Evolutionary conservation across 2,113 vertebrate species (phyloP), one percentile per base, ranked within the genome.

Genomic region (Hippocampus comes): DNA sequence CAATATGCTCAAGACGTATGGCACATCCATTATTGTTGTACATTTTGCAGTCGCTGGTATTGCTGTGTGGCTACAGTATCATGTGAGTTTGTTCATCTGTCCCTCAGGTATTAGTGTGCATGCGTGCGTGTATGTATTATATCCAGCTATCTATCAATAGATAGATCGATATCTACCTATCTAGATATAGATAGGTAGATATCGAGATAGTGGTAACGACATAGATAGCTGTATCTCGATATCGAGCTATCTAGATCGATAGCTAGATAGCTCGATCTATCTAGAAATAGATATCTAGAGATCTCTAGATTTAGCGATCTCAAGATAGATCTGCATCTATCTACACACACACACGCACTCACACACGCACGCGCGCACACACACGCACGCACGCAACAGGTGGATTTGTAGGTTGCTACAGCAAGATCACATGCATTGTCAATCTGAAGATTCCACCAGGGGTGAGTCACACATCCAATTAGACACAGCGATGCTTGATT

Each of bases 1-100:
- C 86, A 89, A 88, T 88, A 89, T 89, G 81, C 80, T 89, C 82
- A 87, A 88, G 82, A 91, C 89, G 81, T 81, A 89, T 90, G 88
- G 90, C 88, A 90, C 89, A 89, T 89, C 87, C 86, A 89, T 84
- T 76, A 75, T 86, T 82, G 72, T 90, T 87, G 85, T 84, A 89
- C 87, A 83, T 88, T 86, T 89, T 91, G 85, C 82, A 86, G 87
- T 89, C 79, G 88, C 87, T 86, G 88, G 83, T 89, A 87, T 89
- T 85, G 89, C 84, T 90, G 89, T 88, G 86, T 82, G 82, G 86
- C 84, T 86, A 89, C 85, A 83, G 87, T 86, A 75, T 86, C 75
- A 87, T 83, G 86, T 89, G 90, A 90, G 3, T 76, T 84, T 60
- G 71, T 72, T 77, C 76, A 43, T 77, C 78, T 61, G 75, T 83